Percentiles rank a stretch among this genome's conserved stretches.
Evolutionary conservation across 2,113 vertebrate species (phyloP).

Genomic region (Thamnophis sirtalis): DNA sequence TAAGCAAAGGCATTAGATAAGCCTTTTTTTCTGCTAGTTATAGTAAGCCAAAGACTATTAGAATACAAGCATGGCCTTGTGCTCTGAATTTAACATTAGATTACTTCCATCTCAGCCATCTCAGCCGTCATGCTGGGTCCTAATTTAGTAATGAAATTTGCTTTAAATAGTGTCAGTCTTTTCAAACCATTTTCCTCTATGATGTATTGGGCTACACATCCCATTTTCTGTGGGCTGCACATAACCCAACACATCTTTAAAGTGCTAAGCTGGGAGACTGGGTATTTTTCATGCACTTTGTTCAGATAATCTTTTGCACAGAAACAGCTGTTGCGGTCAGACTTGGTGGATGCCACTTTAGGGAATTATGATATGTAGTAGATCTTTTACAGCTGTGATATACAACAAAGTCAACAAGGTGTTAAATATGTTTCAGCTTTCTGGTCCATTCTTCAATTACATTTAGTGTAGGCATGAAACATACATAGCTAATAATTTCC

Average conservation of each 20-base stretch:
- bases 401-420: not conserved
- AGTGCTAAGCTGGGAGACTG: not conserved
- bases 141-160: not conserved
- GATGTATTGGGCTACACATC: not conserved
- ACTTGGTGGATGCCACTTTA: not conserved
- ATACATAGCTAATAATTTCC: not conserved
- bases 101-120: conserved; percentile 3
- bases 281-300: not conserved
- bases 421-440: not conserved
- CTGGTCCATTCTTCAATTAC: conserved; percentile 2
- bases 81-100: not conserved
- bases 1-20: not conserved
- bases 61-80: not conserved
- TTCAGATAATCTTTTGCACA: not conserved
- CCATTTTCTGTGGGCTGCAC: not conserved
- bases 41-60: not conserved
- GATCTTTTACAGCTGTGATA: not conserved
- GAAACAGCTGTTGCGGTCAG: not conserved
- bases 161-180: not conserved
- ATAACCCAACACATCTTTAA: not conserved
- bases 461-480: not conserved
- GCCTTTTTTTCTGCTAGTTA: not conserved
- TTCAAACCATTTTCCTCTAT: not conserved
- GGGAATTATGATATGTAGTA: not conserved
- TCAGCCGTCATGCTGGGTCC: not conserved